Conservation (phyloP, 2,888 invertebrate genomes). For the Leptinotarsa tumamoca region DNA sequence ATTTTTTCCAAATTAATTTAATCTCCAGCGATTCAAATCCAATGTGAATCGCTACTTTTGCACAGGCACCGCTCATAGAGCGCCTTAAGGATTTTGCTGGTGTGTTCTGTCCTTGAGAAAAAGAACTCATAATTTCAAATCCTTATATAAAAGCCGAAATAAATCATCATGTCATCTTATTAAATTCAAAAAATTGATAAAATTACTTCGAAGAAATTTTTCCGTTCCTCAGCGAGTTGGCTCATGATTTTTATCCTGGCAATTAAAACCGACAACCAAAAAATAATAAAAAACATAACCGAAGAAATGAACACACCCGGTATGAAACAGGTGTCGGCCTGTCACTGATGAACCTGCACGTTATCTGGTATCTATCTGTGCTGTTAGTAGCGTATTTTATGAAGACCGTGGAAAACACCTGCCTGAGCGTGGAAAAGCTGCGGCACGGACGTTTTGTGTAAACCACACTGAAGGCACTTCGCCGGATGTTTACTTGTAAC, state of each 20-base stretch:
- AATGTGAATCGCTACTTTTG: no score
- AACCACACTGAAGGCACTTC: conserved; percentile 36
- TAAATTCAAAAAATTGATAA: background rate
- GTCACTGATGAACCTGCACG: conserved; percentile 41
- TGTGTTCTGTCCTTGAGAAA: no score
- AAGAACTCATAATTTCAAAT: no score
- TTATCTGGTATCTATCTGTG: conserved; percentile 43
- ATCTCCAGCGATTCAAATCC: no score
- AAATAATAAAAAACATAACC: background rate
- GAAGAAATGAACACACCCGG: conserved; percentile 11
- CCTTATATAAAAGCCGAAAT: no score
- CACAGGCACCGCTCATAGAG: no score
- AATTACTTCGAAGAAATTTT: background rate
- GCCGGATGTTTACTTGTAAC: conserved; percentile 40
- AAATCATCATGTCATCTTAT: no score
- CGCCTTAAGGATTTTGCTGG: no score
- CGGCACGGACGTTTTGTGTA: conserved; percentile 38
- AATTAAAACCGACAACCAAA: conserved; percentile 2
- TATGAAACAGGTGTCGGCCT: conserved; percentile 35
- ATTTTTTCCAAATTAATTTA: no score
- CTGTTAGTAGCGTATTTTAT: conserved; percentile 51
- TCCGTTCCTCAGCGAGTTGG: background rate
- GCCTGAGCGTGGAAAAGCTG: conserved; percentile 50
- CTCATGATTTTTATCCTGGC: background rate
- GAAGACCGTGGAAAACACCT: conserved; percentile 53